Evolutionary conservation across 30 jellyfish, hydroid and myxozoan genomes (phyloP).

Genomic region (Sanderia malayensis): DNA sequence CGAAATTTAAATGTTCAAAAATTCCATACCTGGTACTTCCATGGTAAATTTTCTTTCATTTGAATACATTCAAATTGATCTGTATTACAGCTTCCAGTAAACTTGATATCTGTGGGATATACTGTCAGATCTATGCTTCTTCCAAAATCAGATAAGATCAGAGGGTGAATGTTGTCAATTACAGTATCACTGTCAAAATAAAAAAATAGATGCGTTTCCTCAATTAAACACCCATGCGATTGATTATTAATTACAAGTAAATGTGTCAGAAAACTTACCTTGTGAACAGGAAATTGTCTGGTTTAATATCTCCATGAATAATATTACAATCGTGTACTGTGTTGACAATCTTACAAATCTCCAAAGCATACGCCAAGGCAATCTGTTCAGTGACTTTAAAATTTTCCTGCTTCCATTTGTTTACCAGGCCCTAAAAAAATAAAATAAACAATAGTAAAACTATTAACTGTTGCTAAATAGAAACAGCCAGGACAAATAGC

Average conservation of each 20-base stretch:
- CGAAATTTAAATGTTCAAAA: background rate
- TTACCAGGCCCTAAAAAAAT: background rate
- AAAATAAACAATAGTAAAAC: no score
- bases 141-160: constrained; percentile 66
- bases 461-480: no score
- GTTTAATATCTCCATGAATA: constrained; percentile 74
- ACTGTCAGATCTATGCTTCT: constrained; percentile 50
- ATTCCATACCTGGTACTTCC: constrained; percentile 82
- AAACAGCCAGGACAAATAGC: no score
- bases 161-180: constrained; percentile 18
- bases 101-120: constrained; percentile 27
- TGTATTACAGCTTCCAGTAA: constrained; percentile 74
- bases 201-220: background rate
- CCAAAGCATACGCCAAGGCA: background rate
- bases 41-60: constrained; percentile 66
- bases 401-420: background rate
- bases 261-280: background rate
- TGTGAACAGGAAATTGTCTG: constrained; percentile 58
- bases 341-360: constrained; percentile 37
- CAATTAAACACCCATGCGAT: no score
- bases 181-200: constrained; percentile 19
- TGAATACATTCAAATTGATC: constrained; percentile 88
- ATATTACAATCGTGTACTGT: constrained; percentile 42
- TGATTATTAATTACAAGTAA: no score
- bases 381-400: background rate